Conservation (phyloP, 1,140 invertebrate species). For the Caenorhabditis remanei region DNA sequence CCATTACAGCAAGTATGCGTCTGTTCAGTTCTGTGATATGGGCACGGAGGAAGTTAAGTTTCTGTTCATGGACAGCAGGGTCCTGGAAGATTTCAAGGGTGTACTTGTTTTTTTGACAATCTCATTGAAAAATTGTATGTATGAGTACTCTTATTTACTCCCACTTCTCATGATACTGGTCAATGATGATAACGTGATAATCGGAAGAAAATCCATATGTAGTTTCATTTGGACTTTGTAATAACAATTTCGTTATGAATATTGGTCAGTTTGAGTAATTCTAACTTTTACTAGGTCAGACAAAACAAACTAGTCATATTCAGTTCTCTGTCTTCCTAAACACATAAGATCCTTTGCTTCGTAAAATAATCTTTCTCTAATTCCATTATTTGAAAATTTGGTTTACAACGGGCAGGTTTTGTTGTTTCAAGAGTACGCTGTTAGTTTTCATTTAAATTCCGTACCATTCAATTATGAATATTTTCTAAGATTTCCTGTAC, state of each 20-base stretch:
- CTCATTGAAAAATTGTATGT: neutral
- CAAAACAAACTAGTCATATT: no score
- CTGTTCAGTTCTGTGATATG: constrained; percentile 75
- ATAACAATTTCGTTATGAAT: neutral
- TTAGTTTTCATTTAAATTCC: no score
- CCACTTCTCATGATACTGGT: neutral
- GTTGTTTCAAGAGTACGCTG: no score
- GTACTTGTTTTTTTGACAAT: constrained; percentile 6
- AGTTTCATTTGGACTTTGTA: neutral
- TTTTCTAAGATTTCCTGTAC: no score
- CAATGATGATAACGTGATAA: constrained; percentile 14
- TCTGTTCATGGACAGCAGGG: constrained; percentile 75
- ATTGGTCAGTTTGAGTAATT: neutral
- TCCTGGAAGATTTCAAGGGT: constrained; percentile 67
- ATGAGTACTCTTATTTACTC: constrained; percentile 7
- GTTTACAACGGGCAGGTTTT: no score
- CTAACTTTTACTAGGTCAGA: no score
- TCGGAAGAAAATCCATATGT: neutral
- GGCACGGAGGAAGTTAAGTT: constrained; percentile 74
- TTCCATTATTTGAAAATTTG: no score
- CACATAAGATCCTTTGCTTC: no score
- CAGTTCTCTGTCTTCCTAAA: no score
- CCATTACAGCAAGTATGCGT: constrained; percentile 69
- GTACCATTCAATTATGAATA: no score
- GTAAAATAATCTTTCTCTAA: no score